Base-by-base conservation (phyloP, 2,797 vertebrate species). In the Thamnophis elegans region DNA sequence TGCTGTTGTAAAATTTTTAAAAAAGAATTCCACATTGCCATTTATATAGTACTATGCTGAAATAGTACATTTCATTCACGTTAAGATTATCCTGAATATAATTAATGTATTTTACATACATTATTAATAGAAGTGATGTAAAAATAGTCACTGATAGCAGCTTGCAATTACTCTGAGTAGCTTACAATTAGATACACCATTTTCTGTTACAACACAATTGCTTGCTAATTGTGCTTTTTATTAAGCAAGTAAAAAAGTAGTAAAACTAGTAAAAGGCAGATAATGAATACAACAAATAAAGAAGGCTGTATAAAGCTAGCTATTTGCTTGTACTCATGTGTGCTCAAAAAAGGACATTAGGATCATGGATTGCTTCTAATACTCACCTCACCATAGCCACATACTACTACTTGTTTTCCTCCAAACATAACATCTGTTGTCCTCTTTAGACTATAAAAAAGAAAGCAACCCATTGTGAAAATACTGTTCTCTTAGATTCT, bases 351-450 rank as follows among this genome's bases (percentile, higher is more conserved):
- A 91, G 89, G 94, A 91, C 93, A 73, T 73, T 90, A 93, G 87
- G 58, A 32, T 3, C 0, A 2, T 36, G 32, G 59, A 26, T 0
- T 25, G 2, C 0, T 0, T n/a, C 28, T 36, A 10, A 78, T 93
- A 98, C 96, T 99, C 97, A 99, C 99, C 98, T 99, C 99, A 97
- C 99, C 99, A 95, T 99, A 99, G 93, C 99, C 99, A 97, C 99
- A 99, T 95, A 99, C 99, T 93, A 99, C 98, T 93, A 99, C 98
- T 96, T 99, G 99, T 96, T 99, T 99, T 93, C 99, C 99, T 97
- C 99, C 99, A 97, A 99, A 99, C 99, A 99, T 99, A 94, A 99
- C 99, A 96, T 99, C 99, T 22, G 99, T 99, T 96, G 99, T 99
- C 97, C 99, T 99, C 98, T 99, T 99, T 97, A 99, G 98, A 94